Evolutionary conservation across 1,140 invertebrate genomes (phyloP), one percentile per base, ranked within the genome.

Genomic region (Rhysida immarginata): DNA sequence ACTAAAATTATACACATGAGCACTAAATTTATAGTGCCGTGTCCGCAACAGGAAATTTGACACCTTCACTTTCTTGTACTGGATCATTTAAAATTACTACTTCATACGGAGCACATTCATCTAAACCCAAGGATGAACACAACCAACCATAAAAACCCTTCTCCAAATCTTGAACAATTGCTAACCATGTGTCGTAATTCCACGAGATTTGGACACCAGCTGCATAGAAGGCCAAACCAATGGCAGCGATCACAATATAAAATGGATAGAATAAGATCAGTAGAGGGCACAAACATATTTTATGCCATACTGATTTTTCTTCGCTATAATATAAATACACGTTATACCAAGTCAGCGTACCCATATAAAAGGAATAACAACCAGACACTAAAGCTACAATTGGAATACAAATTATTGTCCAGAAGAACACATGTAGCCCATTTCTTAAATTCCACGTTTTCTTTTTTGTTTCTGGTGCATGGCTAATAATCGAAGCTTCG

Each of bases 121-220:
- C 78, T 58, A 85, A 69, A 58, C 77, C 75, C 23, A 84, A 61
- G 43, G 76, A 70, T 43, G 77, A 77, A 68, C 83, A 85, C 27
- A 85, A 68, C 82, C 82, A 85, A 25, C 82, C 83, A 64, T 82
- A 85, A 68, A 85, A 85, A 1, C 83, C 83, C 69, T 85, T 85
- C 59, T 85, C 83, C 63, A 81, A 79, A 69, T 85, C 83, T 55
- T 75, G 76, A 8, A 84, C 75, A 70, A 83, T 81, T 59, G 77
- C 78, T 61, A 74, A 74, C 83, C 83, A 85, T 49, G 75, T 77
- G 27, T 74, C 74, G 53, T 77, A 80, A 62, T 76, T 78, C 68
- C 81, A 79, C 1, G 82, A 84, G 14, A 85, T 64, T 62, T 85
- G 82, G 25, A 77, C 73, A 57, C 81, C 66, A 14, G 79, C 78